Conservation (phyloP, 2,888 invertebrate species). For the Caenorhabditis sp. region DNA sequence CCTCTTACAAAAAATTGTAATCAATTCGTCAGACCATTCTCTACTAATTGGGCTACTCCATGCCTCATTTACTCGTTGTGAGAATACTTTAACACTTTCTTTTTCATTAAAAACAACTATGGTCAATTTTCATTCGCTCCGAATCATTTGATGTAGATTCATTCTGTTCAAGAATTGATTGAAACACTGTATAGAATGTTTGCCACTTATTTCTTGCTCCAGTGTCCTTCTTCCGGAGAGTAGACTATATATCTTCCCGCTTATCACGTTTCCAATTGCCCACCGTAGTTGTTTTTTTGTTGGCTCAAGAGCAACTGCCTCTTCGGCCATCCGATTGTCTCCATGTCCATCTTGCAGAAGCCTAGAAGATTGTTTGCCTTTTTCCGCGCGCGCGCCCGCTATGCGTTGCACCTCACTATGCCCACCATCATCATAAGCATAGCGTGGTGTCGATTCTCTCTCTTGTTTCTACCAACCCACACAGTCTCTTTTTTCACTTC, state of each 20-base stretch:
- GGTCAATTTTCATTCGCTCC: too few relatives aligned
- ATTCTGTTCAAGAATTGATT: too few relatives aligned
- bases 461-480: slow-evolving; percentile 38
- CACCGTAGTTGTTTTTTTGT: slow-evolving; percentile 20
- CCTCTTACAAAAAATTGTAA: slow-evolving; percentile 2
- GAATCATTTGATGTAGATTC: too few relatives aligned
- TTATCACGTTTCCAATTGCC: slow-evolving; percentile 25
- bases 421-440: slow-evolving; percentile 52
- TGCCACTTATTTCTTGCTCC: neutral
- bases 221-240: too few relatives aligned
- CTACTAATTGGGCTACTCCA: neutral
- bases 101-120: too few relatives aligned
- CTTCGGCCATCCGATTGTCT: slow-evolving; percentile 22
- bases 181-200: too few relatives aligned
- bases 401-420: slow-evolving; percentile 50
- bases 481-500: slow-evolving; percentile 16
- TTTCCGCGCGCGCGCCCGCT: slow-evolving; percentile 42
- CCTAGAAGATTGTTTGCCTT: slow-evolving; percentile 52
- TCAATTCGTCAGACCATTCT: neutral
- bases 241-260: slow-evolving; percentile 4
- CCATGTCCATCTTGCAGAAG: slow-evolving; percentile 30
- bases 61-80: slow-evolving; percentile 9
- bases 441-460: slow-evolving; percentile 38
- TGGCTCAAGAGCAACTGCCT: slow-evolving; percentile 43
- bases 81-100: too few relatives aligned